Evolutionary conservation across 2,113 vertebrate genomes (phyloP).

Genomic region (Tauraco erythrolophus): DNA sequence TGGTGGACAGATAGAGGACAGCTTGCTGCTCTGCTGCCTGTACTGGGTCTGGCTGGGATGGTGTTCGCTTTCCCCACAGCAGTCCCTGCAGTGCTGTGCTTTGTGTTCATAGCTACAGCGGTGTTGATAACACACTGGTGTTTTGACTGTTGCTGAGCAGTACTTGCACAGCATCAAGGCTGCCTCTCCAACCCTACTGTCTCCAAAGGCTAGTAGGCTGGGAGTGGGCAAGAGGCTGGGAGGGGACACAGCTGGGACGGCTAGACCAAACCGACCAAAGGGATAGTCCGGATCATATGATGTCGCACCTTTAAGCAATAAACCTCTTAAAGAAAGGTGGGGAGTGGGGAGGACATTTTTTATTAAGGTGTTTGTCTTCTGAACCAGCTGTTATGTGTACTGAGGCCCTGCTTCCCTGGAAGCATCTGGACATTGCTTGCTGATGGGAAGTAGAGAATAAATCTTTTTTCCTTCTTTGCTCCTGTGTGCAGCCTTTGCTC

Average conservation of each 20-base stretch:
- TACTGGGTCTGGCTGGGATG: background rate
- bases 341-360: background rate
- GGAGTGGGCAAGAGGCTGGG: background rate
- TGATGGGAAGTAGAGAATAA: background rate
- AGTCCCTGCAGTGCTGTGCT: background rate
- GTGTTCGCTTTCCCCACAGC: background rate
- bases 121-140: background rate
- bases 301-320: too few relatives aligned
- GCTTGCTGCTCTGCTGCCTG: background rate
- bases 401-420: background rate
- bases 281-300: background rate
- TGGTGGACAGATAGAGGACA: background rate
- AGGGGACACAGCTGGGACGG: too few relatives aligned
- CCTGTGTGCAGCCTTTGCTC: background rate
- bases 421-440: background rate
- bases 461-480: background rate
- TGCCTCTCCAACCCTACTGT: background rate
- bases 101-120: too few relatives aligned
- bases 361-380: background rate
- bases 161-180: background rate
- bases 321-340: too few relatives aligned
- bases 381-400: background rate
- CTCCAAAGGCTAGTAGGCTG: too few relatives aligned
- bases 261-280: background rate
- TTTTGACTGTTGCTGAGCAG: background rate